phyloP scores from a whole-genome alignment of 1,140 invertebrate genomes.

The Tetranychus urticae region DNA sequence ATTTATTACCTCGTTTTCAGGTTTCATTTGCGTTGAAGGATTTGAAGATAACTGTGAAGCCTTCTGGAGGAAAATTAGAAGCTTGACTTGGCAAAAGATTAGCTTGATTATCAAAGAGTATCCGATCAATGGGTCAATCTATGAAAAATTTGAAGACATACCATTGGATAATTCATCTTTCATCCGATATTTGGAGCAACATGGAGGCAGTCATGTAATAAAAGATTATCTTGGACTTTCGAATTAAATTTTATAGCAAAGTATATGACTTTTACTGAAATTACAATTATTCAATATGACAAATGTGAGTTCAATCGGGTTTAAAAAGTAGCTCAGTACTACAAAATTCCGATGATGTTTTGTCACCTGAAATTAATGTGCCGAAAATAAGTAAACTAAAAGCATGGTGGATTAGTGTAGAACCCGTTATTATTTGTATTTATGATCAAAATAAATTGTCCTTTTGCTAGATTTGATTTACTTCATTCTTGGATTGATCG shows the following conservation, averaged over 20 bases:
- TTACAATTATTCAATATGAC: too few relatives aligned
- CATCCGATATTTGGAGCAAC: background rate
- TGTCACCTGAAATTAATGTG: too few relatives aligned
- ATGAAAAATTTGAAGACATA: background rate
- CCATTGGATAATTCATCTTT: background rate
- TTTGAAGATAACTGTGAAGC: background rate
- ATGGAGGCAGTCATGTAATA: background rate
- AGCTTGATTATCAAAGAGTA: background rate
- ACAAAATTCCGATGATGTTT: too few relatives aligned
- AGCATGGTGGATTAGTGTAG: too few relatives aligned
- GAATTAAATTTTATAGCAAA: background rate
- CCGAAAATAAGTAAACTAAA: too few relatives aligned
- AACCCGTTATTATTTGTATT: too few relatives aligned
- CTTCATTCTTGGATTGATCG: background rate
- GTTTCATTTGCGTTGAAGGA: slow-evolving; percentile 6
- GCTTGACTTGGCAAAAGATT: background rate
- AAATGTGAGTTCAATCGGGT: too few relatives aligned
- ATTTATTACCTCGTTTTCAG: background rate
- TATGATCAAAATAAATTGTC: too few relatives aligned
- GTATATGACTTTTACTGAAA: too few relatives aligned
- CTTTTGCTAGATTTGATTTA: background rate
- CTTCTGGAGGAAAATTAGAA: slow-evolving; percentile 1
- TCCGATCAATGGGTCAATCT: background rate
- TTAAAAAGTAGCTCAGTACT: too few relatives aligned
- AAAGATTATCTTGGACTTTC: background rate